These are phyloP conservation scores for Labeo catla DNA, from an alignment of 2,113 vertebrate genomes.

Conservation along the genomic window DNA sequence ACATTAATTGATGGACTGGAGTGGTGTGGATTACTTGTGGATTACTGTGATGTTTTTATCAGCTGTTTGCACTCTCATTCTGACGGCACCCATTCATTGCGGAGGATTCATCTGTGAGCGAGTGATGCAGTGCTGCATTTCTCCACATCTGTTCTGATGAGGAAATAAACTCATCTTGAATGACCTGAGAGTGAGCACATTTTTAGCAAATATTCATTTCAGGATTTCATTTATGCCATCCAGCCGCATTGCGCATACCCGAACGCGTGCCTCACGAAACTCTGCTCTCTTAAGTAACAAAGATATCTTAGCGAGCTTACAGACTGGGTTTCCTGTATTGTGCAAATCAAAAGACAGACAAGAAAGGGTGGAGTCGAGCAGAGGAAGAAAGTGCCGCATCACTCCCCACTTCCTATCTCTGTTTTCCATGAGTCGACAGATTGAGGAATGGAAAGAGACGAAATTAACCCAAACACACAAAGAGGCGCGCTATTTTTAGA, in stretches of 20 bases:
- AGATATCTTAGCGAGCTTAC: constrained; percentile 60
- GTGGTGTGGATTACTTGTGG: no score
- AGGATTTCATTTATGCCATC: background rate
- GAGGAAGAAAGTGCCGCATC: constrained; percentile 69
- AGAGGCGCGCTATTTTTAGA: constrained; percentile 73
- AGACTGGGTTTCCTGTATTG: constrained; percentile 70
- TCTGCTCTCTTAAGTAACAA: constrained; percentile 44
- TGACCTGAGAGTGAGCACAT: background rate
- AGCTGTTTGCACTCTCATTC: background rate
- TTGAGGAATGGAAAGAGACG: constrained; percentile 73
- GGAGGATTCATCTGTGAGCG: background rate
- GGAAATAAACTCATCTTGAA: background rate
- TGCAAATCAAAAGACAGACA: constrained; percentile 51
- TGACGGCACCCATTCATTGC: background rate
- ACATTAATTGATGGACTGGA: background rate
- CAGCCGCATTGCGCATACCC: background rate
- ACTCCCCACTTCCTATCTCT: constrained; percentile 75
- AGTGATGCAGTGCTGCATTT: background rate
- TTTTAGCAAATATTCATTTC: background rate
- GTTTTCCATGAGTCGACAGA: constrained; percentile 79
- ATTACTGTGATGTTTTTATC: background rate
- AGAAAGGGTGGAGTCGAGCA: constrained; percentile 51
- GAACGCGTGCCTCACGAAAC: background rate
- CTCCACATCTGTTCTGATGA: background rate
- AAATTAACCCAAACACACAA: constrained; percentile 66